Evolutionary conservation across 2,113 vertebrate genomes (phyloP), one percentile per base, ranked within the genome.

Genomic region (Salvelinus sp.): DNA sequence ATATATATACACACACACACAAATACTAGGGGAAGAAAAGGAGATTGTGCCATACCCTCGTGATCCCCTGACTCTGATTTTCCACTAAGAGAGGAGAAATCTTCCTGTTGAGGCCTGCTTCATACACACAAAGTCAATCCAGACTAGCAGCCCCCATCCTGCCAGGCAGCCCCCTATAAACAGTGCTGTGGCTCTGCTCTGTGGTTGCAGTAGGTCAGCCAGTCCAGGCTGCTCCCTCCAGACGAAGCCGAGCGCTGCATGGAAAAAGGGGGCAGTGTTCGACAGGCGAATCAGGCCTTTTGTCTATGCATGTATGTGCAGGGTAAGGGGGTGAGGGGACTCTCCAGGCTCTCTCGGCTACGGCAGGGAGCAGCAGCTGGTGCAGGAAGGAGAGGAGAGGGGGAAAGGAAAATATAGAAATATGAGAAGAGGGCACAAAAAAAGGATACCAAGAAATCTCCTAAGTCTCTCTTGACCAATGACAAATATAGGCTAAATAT

Each of bases 201-300:
- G 81, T 89, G 79, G 80, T 78, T 28, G 89, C 81, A 54, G 83
- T 82, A 54, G 83, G 85, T 83, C 69, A 86, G 82, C 87, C 76
- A 86, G 82, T 85, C 79, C 82, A 78, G 89, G 91, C 89, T 87
- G 83, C 9, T 76, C 83, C 86, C 70, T 86, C 69, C 86, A 73
- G 80, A 79, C 85, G 50, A 54, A 54, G 80, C 85, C 86, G 71
- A 76, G 73, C 75, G 6, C 69, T 86, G 76, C 83, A 83, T 86
- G 84, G 82, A 85, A 62, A 79, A 81, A 76, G 88, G 88, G 90
- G 91, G 88, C 91, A 91, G 89, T 90, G 88, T 91, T 92, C 87
- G 88, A 90, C 89, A 87, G 87, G 83, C 86, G 82, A 91, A 89
- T 82, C 90, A 86, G 93, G 93, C 92, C 92, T 92, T 93, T 94